Conservation (phyloP, 92 coral and sea anemone species). For the Desmophyllum pertusum region DNA sequence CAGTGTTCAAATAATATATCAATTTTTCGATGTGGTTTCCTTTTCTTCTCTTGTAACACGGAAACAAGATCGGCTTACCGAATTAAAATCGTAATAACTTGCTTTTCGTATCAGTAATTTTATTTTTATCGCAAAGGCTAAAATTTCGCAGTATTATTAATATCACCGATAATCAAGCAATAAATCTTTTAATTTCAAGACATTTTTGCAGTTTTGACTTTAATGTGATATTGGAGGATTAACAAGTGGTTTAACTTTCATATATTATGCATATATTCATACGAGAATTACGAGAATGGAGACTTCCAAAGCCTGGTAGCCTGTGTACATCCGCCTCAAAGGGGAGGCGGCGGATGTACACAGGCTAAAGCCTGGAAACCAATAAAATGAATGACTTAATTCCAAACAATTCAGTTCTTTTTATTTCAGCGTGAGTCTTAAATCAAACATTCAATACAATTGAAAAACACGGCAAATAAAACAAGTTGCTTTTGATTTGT, state of each 20-base stretch:
- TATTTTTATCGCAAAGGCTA: background rate
- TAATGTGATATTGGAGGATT: background rate
- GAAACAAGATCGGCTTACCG: slow-evolving; percentile 6
- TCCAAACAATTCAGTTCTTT: background rate
- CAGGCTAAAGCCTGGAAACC: background rate
- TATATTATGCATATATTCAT: background rate
- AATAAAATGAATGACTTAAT: background rate
- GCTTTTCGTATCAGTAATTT: background rate
- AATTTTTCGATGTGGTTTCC: background rate
- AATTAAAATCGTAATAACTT: background rate
- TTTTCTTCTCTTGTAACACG: slow-evolving; percentile 5
- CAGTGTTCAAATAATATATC: background rate
- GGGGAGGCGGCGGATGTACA: no score
- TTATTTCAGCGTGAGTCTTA: background rate
- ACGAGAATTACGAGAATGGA: background rate
- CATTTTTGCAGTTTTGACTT: background rate
- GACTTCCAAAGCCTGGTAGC: no score
- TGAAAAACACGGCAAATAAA: background rate
- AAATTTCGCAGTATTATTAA: slow-evolving; percentile 8
- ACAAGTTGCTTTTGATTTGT: background rate
- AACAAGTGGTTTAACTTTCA: background rate
- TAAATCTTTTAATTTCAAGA: slow-evolving; percentile 20
- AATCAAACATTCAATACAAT: background rate
- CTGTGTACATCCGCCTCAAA: no score
- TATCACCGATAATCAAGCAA: slow-evolving; percentile 12